Conservation (phyloP, 2,797 vertebrate species). For the Sciurus carolinensis region DNA sequence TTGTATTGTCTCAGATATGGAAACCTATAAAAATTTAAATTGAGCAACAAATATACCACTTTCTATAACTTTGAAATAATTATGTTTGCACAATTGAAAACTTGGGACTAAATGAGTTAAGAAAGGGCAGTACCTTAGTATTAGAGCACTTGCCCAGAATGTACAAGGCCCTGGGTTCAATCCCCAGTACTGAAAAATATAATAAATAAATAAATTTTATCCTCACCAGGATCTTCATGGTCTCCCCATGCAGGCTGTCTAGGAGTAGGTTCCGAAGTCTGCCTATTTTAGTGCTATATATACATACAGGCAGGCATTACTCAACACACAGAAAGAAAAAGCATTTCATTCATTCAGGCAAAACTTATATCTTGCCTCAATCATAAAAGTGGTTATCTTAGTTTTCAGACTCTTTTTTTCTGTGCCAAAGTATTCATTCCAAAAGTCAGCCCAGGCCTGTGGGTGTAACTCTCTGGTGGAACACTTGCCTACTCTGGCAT, state of each 20-base stretch:
- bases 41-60: no score
- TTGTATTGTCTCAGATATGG: no score
- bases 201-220: no score
- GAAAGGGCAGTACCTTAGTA: no score
- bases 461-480: not conserved
- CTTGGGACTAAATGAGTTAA: no score
- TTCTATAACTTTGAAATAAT: no score
- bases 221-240: not conserved
- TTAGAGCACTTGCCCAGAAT: no score
- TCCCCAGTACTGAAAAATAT: no score
- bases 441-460: not conserved
- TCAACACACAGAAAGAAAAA: not conserved
- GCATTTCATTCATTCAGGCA: not conserved
- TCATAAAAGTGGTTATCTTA: conserved; percentile 22
- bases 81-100: no score
- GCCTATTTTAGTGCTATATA: not conserved
- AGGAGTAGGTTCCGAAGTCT: not conserved
- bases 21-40: no score
- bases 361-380: not conserved
- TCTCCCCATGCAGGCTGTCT: not conserved
- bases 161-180: no score
- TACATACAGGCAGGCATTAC: not conserved
- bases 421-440: not conserved
- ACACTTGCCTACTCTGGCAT: not conserved
- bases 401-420: conserved; percentile 23